Conservation (phyloP, 1,140 invertebrate species). For the Penaeus vannamei region DNA sequence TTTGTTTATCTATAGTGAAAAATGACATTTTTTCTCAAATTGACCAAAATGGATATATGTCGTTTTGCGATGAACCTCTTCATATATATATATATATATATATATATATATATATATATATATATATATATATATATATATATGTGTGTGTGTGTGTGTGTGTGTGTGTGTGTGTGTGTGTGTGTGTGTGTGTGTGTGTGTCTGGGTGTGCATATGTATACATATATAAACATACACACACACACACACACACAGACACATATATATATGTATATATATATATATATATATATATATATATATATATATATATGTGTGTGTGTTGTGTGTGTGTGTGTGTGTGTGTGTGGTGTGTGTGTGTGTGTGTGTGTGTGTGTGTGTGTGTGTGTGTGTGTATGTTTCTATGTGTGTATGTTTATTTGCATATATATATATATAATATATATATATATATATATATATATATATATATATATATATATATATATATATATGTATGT, state of each 20-base stretch:
- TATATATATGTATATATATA: not conserved
- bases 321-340: too few relatives aligned
- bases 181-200: not conserved
- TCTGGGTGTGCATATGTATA: not conserved
- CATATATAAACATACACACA: not conserved
- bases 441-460: not conserved
- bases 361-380: not conserved
- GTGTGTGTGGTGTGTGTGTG: too few relatives aligned
- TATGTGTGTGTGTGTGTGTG: not conserved
- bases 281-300: constrained; percentile 3
- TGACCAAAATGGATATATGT: too few relatives aligned
- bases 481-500: not conserved
- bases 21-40: too few relatives aligned
- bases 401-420: not conserved
- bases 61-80: not conserved
- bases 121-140: constrained; percentile 11
- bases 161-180: not conserved
- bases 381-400: not conserved
- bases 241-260: not conserved
- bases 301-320: not conserved
- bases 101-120: constrained; percentile 7
- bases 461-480: not conserved
- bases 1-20: too few relatives aligned
- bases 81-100: constrained; percentile 1
- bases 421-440: not conserved